Evolutionary conservation across 2,888 invertebrate genomes (phyloP).

Genomic region (Trimorus sp.): DNA sequence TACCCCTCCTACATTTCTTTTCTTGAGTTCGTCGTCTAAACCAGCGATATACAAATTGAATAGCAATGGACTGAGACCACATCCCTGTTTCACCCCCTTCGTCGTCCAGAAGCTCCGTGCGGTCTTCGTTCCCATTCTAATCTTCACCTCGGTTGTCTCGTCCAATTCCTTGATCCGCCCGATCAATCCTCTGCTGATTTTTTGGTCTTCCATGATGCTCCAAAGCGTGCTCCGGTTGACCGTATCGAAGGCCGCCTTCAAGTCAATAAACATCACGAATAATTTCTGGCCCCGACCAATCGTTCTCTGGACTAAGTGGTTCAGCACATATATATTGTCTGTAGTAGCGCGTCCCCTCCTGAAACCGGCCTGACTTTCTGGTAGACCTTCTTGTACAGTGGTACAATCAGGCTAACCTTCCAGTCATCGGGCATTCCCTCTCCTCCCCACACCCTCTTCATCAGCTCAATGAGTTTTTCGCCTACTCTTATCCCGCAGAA

Average conservation of each 20-base stretch:
- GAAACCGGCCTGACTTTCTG: constrained; percentile 12
- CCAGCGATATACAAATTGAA: background rate
- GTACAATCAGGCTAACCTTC: constrained; percentile 38
- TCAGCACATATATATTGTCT: constrained; percentile 15
- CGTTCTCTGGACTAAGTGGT: constrained; percentile 26
- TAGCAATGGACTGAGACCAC: background rate
- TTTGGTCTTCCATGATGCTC: background rate
- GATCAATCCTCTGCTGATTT: constrained; percentile 1
- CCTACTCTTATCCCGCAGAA: background rate
- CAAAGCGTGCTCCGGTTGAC: background rate
- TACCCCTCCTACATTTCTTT: background rate
- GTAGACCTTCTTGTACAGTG: constrained; percentile 5
- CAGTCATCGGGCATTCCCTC: constrained; percentile 51
- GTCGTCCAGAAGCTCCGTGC: background rate
- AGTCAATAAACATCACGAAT: background rate
- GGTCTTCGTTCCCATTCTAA: background rate
- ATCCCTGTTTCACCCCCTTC: background rate
- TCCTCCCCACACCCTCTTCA: constrained; percentile 31
- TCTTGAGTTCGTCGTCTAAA: background rate
- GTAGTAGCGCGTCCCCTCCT: background rate
- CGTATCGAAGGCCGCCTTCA: background rate
- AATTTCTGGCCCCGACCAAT: background rate
- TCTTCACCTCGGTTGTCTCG: background rate
- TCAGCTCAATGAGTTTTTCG: background rate
- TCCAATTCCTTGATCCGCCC: constrained; percentile 8